Percentiles rank a stretch among this genome's conserved stretches.
phyloP scores from a whole-genome alignment of 2,113 vertebrate species.

The Siniperca knerii region DNA sequence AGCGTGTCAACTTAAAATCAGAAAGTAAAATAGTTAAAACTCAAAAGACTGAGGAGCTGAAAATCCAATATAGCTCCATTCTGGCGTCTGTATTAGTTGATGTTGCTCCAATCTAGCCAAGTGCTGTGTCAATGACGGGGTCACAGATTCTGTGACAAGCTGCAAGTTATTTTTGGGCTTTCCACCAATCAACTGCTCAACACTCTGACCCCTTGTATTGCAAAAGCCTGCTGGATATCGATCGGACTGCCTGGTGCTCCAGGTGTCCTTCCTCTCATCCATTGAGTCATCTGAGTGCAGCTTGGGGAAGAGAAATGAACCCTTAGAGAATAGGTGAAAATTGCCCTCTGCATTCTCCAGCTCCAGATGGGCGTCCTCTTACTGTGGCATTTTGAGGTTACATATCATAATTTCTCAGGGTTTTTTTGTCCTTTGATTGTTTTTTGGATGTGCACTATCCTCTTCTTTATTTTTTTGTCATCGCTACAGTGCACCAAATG shows the following conservation, averaged over 20 bases:
- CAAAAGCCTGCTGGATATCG: conserved; percentile 54
- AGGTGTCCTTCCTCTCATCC: conserved; percentile 60
- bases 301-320: conserved; percentile 15
- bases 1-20: conserved; percentile 26
- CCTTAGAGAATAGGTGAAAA: conserved; percentile 38
- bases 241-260: conserved; percentile 53
- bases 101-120: conserved; percentile 50
- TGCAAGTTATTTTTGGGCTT: conserved; percentile 59
- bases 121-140: conserved; percentile 59
- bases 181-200: conserved; percentile 60
- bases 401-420: conserved; percentile 3
- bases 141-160: conserved; percentile 39
- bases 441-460: background rate
- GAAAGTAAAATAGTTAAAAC: conserved; percentile 34
- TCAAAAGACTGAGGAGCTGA: conserved; percentile 34
- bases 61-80: conserved; percentile 56
- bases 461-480: background rate
- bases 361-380: conserved; percentile 28
- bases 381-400: conserved; percentile 39
- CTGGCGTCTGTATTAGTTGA: conserved; percentile 33
- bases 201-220: conserved; percentile 51
- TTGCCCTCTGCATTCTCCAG: conserved; percentile 38
- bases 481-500: background rate
- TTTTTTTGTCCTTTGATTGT: background rate
- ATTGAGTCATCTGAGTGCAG: conserved; percentile 23